A percentile compares a stretch with the other conserved stretches of the same genome.
Evolutionary conservation across 1,140 invertebrate species (phyloP).

Genomic region (Sweltsa coloradensis): DNA sequence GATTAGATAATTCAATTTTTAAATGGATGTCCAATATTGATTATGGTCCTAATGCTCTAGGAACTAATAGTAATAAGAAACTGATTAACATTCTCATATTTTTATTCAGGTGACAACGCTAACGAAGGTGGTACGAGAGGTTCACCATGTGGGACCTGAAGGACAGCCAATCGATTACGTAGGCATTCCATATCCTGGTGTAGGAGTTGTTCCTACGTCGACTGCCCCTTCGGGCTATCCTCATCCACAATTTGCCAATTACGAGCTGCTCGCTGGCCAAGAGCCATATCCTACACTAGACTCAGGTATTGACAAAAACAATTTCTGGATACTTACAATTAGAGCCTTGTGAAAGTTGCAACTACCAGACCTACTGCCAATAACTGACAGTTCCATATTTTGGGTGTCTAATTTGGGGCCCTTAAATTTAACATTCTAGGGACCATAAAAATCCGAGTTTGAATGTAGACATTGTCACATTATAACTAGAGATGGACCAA

Average conservation of each 20-base stretch:
- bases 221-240: slow-evolving; percentile 9
- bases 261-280: slow-evolving; percentile 16
- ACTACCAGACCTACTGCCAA: not conserved
- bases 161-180: slow-evolving; percentile 35
- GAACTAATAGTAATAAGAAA: not conserved
- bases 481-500: too few species aligned
- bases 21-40: not conserved
- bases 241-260: slow-evolving; percentile 11
- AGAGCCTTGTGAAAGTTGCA: not conserved
- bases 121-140: slow-evolving; percentile 50
- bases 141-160: slow-evolving; percentile 51
- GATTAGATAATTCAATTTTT: slow-evolving; percentile 2
- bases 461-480: too few species aligned
- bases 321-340: not conserved
- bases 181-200: slow-evolving; percentile 13
- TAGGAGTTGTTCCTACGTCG: slow-evolving; percentile 8
- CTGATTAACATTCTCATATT: not conserved
- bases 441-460: too few species aligned
- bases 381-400: too few species aligned
- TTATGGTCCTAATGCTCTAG: not conserved
- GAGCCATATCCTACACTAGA: slow-evolving; percentile 26
- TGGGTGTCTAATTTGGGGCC: too few species aligned
- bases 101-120: slow-evolving; percentile 40
- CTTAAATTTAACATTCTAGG: too few species aligned
- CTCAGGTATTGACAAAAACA: slow-evolving; percentile 16